These are phyloP conservation scores for Pangasius larnaudii DNA, from an alignment of 2,797 vertebrate species.

Conservation along the genomic window DNA sequence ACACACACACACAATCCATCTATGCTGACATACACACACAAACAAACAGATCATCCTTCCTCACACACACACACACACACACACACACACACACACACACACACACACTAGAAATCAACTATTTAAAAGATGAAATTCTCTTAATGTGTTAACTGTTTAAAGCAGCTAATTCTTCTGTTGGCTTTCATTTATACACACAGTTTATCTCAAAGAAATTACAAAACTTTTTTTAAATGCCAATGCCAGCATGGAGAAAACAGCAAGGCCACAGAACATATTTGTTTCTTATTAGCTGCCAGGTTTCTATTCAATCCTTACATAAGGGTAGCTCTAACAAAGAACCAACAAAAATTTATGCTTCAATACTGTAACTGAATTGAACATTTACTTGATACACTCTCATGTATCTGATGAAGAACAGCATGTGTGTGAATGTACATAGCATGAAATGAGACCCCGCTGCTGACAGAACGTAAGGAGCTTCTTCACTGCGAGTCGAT, in stretches of 20 bases:
- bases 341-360: slow-evolving; percentile 3
- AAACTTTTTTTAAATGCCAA: no score
- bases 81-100: not conserved
- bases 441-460: not conserved
- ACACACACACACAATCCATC: not conserved
- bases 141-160: no score
- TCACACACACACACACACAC: not conserved
- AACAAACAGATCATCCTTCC: not conserved
- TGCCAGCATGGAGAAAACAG: not conserved
- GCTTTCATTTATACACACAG: not conserved
- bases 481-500: not conserved
- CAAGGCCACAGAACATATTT: not conserved
- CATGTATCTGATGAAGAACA: not conserved
- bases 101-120: not conserved
- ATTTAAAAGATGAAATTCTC: not conserved
- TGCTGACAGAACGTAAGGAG: not conserved
- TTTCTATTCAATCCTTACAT: not conserved
- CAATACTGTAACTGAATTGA: not conserved
- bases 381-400: not conserved
- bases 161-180: not conserved
- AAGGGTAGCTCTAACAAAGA: not conserved
- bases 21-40: not conserved
- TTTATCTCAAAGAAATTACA: not conserved
- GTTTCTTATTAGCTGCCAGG: not conserved
- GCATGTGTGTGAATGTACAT: not conserved